These are phyloP conservation scores for Prinia subflava DNA, from an alignment of 2,113 vertebrate species.

Conservation along the genomic window DNA sequence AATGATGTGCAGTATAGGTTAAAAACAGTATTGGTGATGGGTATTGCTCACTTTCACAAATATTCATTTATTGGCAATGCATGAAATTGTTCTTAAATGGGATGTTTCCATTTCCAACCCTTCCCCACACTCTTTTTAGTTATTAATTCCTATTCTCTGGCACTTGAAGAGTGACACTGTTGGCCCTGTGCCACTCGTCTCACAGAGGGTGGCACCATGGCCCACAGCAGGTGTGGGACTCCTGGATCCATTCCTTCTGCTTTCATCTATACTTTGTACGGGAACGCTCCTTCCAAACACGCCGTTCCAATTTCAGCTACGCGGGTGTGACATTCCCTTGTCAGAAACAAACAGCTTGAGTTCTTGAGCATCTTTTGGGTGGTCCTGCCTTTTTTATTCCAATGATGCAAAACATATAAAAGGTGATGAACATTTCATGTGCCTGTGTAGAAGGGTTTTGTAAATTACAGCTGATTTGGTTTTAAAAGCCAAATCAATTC, in stretches of 20 bases:
- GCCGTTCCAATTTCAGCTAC: neutral
- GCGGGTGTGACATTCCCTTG: neutral
- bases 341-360: neutral
- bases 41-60: neutral
- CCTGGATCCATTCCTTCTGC: neutral
- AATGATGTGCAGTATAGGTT: slow-evolving; percentile 10
- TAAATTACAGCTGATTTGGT: neutral
- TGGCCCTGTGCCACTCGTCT: neutral
- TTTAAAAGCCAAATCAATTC: slow-evolving; percentile 1
- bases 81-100: neutral
- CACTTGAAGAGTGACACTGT: neutral
- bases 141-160: slow-evolving; percentile 35
- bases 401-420: slow-evolving; percentile 47
- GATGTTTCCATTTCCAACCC: neutral
- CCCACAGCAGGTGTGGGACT: accelerated
- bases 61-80: slow-evolving; percentile 7
- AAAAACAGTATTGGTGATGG: neutral
- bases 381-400: slow-evolving; percentile 11
- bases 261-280: neutral
- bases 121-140: neutral
- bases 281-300: neutral
- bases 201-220: neutral
- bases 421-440: slow-evolving; percentile 29
- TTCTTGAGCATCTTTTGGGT: slow-evolving; percentile 19
- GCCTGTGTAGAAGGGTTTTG: slow-evolving; percentile 4